phyloP scores from a whole-genome alignment of 1,140 invertebrate genomes.

The Microplitis mediator region DNA sequence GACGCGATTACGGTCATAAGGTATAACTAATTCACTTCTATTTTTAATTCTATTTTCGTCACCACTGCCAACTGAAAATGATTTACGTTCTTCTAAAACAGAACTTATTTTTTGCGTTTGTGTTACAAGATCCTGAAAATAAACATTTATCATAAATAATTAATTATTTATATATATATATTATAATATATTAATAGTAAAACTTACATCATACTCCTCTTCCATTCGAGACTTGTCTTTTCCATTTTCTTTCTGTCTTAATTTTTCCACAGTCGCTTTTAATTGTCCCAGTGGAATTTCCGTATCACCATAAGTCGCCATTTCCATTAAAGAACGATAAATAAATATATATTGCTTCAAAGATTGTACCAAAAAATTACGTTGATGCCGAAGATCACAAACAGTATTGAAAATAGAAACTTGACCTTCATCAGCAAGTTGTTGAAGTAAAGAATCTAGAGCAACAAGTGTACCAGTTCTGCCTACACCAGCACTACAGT shows the following conservation, averaged over 20 bases:
- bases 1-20: slow-evolving; percentile 90
- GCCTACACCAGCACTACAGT: slow-evolving; percentile 92
- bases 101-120: slow-evolving; percentile 75
- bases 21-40: slow-evolving; percentile 83
- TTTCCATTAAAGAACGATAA: slow-evolving; percentile 92
- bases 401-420: slow-evolving; percentile 91
- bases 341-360: slow-evolving; percentile 98
- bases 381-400: slow-evolving; percentile 84
- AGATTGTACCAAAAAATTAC: slow-evolving; percentile 93
- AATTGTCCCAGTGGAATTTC: slow-evolving; percentile 78
- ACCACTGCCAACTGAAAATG: slow-evolving; percentile 77
- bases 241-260: slow-evolving; percentile 72
- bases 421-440: slow-evolving; percentile 78
- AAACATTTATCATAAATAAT: slow-evolving; percentile 8
- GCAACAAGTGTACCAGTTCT: slow-evolving; percentile 91
- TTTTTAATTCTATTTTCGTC: slow-evolving; percentile 90
- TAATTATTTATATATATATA: not conserved
- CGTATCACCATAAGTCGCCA: slow-evolving; percentile 91
- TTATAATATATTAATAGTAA: slow-evolving; percentile 12
- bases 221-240: slow-evolving; percentile 74
- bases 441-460: slow-evolving; percentile 85
- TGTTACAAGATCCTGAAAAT: slow-evolving; percentile 35
- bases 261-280: slow-evolving; percentile 71
- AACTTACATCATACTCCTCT: slow-evolving; percentile 81
- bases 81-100: slow-evolving; percentile 81